Evolutionary conservation across 2,888 invertebrate genomes (phyloP).

Genomic region (Lepas anatifera): DNA sequence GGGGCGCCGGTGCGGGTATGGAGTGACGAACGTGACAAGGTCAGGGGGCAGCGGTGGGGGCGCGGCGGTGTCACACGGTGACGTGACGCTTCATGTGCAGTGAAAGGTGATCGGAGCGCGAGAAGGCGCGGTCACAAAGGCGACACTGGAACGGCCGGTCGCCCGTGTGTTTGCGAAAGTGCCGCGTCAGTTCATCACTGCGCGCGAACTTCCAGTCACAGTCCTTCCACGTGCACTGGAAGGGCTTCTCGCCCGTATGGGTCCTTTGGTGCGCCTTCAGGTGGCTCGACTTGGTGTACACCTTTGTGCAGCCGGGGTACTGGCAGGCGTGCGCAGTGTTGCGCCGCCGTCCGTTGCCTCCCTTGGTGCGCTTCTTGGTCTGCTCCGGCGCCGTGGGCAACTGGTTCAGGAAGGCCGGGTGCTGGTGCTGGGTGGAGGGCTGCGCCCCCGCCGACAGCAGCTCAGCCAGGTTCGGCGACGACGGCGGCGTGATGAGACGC

Average conservation of each 20-base stretch:
- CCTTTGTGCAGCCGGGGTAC: constrained; percentile 47
- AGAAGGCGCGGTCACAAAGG: constrained; percentile 45
- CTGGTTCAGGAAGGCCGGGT: constrained; percentile 16
- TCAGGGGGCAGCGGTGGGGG: too few species aligned
- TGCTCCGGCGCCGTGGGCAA: constrained; percentile 16
- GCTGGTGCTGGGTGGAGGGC: constrained; percentile 26
- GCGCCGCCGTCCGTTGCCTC: constrained; percentile 22
- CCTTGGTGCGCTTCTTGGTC: constrained; percentile 16
- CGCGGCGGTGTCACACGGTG: constrained; percentile 22
- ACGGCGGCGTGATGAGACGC: constrained; percentile 29
- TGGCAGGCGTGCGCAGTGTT: constrained; percentile 36
- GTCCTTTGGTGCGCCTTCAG: constrained; percentile 46
- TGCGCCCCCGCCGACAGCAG: constrained; percentile 17
- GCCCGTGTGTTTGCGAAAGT: constrained; percentile 39
- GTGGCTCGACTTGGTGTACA: constrained; percentile 49
- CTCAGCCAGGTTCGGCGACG: constrained; percentile 28
- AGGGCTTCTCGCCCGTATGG: constrained; percentile 53
- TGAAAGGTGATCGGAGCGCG: constrained; percentile 45
- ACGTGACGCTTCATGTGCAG: constrained; percentile 47
- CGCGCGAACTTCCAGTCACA: constrained; percentile 48
- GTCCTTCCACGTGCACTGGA: constrained; percentile 48
- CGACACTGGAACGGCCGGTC: constrained; percentile 47
- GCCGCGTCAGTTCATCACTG: constrained; percentile 43
- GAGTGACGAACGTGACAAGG: too few species aligned
- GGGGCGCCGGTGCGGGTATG: too few species aligned